Evolutionary conservation across 2,888 invertebrate genomes (phyloP).

Genomic region (Glyphotaelius pellucidus): DNA sequence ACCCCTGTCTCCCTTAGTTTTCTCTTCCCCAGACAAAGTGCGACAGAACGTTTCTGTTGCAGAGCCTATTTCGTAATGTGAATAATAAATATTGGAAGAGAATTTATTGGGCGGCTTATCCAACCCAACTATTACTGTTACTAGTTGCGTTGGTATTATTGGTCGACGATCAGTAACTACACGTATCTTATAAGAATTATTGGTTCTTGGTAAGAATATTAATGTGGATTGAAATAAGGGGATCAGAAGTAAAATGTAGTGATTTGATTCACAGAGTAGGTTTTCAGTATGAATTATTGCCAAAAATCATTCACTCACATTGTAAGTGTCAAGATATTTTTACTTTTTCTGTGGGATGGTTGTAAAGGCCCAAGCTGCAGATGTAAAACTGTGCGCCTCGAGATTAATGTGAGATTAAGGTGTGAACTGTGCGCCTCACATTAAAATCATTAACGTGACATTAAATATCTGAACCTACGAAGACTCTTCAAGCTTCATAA

Average conservation of each 20-base stretch:
- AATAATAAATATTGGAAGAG: constrained; percentile 17
- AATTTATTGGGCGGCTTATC: constrained; percentile 13
- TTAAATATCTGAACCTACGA: no score
- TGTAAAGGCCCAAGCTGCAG: no score
- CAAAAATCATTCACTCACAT: no score
- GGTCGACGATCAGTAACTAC: not conserved
- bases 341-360: no score
- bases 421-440: no score
- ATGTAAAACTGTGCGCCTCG: no score
- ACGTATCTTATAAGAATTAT: not conserved
- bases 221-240: not conserved
- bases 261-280: not conserved
- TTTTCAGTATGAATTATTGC: no score
- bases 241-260: not conserved
- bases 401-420: no score
- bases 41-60: constrained; percentile 6
- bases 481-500: no score
- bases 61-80: constrained; percentile 22
- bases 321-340: no score
- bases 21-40: constrained; percentile 2
- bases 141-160: not conserved
- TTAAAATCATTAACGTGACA: no score
- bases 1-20: not conserved
- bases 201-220: not conserved
- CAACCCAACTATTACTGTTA: not conserved